Evolutionary conservation across 2,797 vertebrate species (phyloP).

Genomic region (Gadopsis bispinosus): DNA sequence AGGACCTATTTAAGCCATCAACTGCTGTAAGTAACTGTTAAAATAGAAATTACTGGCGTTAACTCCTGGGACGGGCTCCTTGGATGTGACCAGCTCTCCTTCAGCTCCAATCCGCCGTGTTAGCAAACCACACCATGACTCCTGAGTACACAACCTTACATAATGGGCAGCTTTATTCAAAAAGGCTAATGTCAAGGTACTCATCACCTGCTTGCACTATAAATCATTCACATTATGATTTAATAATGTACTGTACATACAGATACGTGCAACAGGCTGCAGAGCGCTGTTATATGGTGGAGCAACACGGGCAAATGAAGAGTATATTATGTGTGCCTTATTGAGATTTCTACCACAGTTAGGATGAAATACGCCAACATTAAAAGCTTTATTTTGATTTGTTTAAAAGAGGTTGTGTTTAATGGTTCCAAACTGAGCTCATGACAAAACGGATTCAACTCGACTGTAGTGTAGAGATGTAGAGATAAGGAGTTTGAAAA

Average conservation of each 20-base stretch:
- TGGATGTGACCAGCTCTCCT: slow-evolving; percentile 42
- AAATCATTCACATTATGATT: slow-evolving; percentile 47
- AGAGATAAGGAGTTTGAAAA: background rate
- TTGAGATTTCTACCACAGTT: slow-evolving; percentile 67
- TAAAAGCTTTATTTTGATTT: slow-evolving; percentile 30
- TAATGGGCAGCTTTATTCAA: slow-evolving; percentile 58
- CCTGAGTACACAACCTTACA: slow-evolving; percentile 52
- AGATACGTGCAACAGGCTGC: slow-evolving; percentile 25
- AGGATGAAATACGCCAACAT: slow-evolving; percentile 59
- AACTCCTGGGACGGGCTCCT: slow-evolving; percentile 15
- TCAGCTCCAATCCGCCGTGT: slow-evolving; percentile 58
- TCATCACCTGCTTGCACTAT: slow-evolving; percentile 61
- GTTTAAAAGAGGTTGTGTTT: slow-evolving; percentile 32
- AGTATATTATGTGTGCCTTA: slow-evolving; percentile 76
- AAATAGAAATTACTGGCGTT: slow-evolving; percentile 20
- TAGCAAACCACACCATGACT: slow-evolving; percentile 45
- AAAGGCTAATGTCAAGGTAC: slow-evolving; percentile 53
- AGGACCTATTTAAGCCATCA: slow-evolving; percentile 44
- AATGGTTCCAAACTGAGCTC: slow-evolving; percentile 31
- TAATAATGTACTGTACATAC: slow-evolving; percentile 57
- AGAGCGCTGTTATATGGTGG: slow-evolving; percentile 23
- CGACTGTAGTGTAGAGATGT: background rate
- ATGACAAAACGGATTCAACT: background rate
- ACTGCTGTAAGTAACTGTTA: slow-evolving; percentile 20
- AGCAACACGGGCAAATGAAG: slow-evolving; percentile 4